These are phyloP conservation scores for Dynastes grantii DNA, from an alignment of 2,888 invertebrate species.

Conservation along the genomic window DNA sequence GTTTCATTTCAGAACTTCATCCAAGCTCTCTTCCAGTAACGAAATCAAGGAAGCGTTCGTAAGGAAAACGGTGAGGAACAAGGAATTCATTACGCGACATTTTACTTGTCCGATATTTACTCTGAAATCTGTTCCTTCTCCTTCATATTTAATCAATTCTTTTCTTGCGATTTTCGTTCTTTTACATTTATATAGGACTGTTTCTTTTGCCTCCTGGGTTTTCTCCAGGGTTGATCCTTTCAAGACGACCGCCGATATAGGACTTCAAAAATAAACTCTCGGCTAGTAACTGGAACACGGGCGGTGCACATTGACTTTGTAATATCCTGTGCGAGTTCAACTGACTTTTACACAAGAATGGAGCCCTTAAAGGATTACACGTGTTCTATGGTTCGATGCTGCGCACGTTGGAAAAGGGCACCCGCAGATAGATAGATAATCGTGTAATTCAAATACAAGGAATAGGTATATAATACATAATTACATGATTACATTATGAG, in stretches of 20 bases:
- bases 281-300: background rate
- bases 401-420: slow-evolving; percentile 40
- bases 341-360: slow-evolving; percentile 43
- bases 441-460: too few relatives aligned
- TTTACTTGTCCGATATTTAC: slow-evolving; percentile 5
- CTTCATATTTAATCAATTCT: slow-evolving; percentile 12
- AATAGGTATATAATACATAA: too few relatives aligned
- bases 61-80: background rate
- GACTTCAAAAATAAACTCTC: slow-evolving; percentile 30
- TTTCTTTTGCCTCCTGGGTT: background rate
- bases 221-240: background rate
- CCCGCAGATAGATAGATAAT: background rate
- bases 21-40: background rate
- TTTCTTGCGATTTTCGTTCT: background rate
- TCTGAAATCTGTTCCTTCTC: background rate
- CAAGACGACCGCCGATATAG: background rate
- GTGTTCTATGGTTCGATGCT: slow-evolving; percentile 36
- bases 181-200: background rate
- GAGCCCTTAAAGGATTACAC: slow-evolving; percentile 47
- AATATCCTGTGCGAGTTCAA: slow-evolving; percentile 50
- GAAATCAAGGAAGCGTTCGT: background rate
- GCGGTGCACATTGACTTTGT: slow-evolving; percentile 48
- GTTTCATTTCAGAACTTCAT: background rate
- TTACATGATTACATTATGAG: too few relatives aligned
- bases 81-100: background rate